Conservation (phyloP, 1,140 invertebrate species). For the Macrotrachela quadricornifera region DNA sequence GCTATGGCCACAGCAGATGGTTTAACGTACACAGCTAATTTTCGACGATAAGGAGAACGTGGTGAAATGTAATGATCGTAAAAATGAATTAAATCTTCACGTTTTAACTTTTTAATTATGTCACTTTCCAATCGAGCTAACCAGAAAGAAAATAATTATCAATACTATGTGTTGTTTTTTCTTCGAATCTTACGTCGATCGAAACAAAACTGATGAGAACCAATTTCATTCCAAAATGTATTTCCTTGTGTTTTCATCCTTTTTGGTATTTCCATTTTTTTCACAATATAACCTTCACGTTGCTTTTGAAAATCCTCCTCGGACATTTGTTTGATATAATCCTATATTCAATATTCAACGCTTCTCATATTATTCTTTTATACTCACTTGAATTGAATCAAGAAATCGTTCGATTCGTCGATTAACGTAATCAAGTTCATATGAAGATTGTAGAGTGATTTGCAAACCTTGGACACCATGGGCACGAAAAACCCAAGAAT, state of each 20-base stretch:
- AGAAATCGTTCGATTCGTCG: constrained; percentile 66
- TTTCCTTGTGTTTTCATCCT: constrained; percentile 44
- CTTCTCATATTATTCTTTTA: too few species aligned
- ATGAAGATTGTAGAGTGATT: constrained; percentile 70
- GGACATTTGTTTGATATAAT: constrained; percentile 46
- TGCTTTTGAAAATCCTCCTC: constrained; percentile 63
- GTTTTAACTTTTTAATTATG: constrained; percentile 51
- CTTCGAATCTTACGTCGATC: constrained; percentile 37
- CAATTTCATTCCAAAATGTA: constrained; percentile 64
- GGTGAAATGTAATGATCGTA: constrained; percentile 38
- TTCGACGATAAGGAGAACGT: constrained; percentile 8
- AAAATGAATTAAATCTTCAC: constrained; percentile 57
- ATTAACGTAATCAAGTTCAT: constrained; percentile 58
- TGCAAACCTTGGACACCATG: constrained; percentile 62
- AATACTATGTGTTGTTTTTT: not conserved
- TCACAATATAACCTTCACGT: constrained; percentile 51
- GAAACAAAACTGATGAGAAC: constrained; percentile 68
- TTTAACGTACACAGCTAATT: constrained; percentile 46
- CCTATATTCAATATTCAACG: constrained; percentile 45
- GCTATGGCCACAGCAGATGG: too few species aligned
- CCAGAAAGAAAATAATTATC: constrained; percentile 13
- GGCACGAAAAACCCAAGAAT: constrained; percentile 53
- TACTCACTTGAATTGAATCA: too few species aligned
- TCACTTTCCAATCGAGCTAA: constrained; percentile 54
- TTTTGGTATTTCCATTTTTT: constrained; percentile 70